phyloP scores from a whole-genome alignment of 2,113 vertebrate genomes.

The Lipophrys pholis region DNA sequence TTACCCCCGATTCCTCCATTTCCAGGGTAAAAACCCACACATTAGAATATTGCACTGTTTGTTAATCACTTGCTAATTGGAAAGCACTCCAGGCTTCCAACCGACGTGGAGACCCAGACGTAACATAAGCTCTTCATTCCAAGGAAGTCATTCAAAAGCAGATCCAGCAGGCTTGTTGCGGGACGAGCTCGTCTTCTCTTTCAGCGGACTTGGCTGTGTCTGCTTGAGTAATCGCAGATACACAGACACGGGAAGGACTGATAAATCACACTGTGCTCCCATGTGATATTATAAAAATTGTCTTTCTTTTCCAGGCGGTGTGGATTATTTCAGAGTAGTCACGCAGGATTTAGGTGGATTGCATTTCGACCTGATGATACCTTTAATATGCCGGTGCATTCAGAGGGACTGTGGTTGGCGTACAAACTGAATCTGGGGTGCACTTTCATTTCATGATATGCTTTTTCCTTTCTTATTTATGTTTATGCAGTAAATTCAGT shows the following conservation, averaged over 20 bases:
- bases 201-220: conserved; percentile 2
- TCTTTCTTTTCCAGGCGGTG: background rate
- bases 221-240: conserved; percentile 22
- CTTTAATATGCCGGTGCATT: background rate
- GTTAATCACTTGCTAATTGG: background rate
- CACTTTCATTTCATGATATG: background rate
- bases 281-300: background rate
- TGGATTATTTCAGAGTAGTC: background rate
- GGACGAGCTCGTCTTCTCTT: background rate
- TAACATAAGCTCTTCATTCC: background rate
- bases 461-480: background rate
- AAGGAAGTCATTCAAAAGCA: background rate
- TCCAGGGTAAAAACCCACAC: background rate
- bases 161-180: background rate
- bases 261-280: conserved; percentile 25
- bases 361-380: conserved; percentile 6
- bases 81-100: background rate
- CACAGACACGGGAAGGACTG: conserved; percentile 19
- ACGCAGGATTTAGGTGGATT: conserved; percentile 9
- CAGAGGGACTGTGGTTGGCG: too few relatives aligned
- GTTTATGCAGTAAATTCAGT: background rate
- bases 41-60: background rate
- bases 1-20: background rate
- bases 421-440: background rate
- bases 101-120: background rate